Evolutionary conservation across 2,113 vertebrate species (phyloP), one percentile per base, ranked within the genome.

Genomic region (Phylloscopus whistleri): DNA sequence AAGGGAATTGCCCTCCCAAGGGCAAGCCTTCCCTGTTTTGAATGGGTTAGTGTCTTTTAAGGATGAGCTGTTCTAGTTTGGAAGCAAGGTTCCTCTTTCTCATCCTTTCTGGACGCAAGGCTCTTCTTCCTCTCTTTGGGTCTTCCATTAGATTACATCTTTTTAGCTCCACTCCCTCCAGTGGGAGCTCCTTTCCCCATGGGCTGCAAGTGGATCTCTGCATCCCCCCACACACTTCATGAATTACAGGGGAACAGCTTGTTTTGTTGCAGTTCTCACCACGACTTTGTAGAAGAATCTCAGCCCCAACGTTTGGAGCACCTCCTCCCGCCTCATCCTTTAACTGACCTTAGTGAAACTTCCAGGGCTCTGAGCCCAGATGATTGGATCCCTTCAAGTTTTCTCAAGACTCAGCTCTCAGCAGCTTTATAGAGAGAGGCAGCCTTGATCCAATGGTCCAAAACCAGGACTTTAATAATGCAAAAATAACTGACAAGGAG

Each of bases 251-350:
- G 16, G 49, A 62, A 41, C 23, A 18, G 28, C 9, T 76, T 33
- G 28, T 48, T 49, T 22, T 20, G 11, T 16, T 49, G 26, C 9
- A 21, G 16, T 26, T 51, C 46, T 33, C 35, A 33, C 17, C 44
- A 39, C 1, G 2, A 33, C 28, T 20, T 62, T 62, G 17, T 6
- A 51, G 46, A 51, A 51, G 22, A 51, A 62, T 33, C 46, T 41
- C 35, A 51, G 46, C 58, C 31, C 17, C 0, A 1, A 51, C 0
- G 0, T 51, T 16, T 27, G 35, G 10, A n/a, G 10, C 30, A n/a
- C 23, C 30, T 77, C 30, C 17, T 41, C 17, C 46, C 35, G 9
- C 16, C 3, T 24, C 46, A 26, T 72, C 49, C 35, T 39, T 51
- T 27, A 19, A 41, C 35, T 10, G 30, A 27, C 46, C n/a, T 39